Evolutionary conservation across 2,113 vertebrate genomes (phyloP).

Genomic region (Mus spicilegus): DNA sequence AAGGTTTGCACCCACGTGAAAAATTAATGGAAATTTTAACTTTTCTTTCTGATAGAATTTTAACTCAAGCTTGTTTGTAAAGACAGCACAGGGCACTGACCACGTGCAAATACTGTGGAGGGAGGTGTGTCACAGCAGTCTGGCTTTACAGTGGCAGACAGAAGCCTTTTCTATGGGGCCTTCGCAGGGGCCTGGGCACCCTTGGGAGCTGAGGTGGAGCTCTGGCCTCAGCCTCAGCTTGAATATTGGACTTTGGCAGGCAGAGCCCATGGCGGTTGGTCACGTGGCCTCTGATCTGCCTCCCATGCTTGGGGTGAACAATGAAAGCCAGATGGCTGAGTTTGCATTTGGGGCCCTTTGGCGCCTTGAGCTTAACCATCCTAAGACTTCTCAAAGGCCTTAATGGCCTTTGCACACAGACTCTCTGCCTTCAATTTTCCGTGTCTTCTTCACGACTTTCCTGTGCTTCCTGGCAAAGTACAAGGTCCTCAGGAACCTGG

Average conservation of each 20-base stretch:
- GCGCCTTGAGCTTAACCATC: neutral
- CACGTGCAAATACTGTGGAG: neutral
- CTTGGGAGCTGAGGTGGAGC: no score
- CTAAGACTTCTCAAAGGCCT: neutral
- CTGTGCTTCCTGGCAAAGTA: neutral
- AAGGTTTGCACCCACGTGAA: conserved; percentile 34
- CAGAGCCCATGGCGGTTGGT: neutral
- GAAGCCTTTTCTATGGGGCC: neutral
- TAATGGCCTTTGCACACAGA: neutral
- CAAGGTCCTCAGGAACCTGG: neutral
- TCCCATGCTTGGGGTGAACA: neutral
- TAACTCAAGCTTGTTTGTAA: neutral
- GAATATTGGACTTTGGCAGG: neutral
- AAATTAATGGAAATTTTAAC: conserved; percentile 64
- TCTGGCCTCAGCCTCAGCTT: neutral
- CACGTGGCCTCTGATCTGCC: neutral
- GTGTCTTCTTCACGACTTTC: neutral
- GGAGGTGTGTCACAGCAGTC: neutral
- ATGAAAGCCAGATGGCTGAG: neutral
- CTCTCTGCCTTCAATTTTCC: neutral
- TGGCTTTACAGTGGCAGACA: neutral
- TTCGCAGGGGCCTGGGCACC: neutral
- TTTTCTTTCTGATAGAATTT: neutral
- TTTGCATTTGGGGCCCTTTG: neutral
- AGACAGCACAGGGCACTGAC: neutral